Conservation (phyloP, 2,888 invertebrate genomes). For the Callimorpha dominula region DNA sequence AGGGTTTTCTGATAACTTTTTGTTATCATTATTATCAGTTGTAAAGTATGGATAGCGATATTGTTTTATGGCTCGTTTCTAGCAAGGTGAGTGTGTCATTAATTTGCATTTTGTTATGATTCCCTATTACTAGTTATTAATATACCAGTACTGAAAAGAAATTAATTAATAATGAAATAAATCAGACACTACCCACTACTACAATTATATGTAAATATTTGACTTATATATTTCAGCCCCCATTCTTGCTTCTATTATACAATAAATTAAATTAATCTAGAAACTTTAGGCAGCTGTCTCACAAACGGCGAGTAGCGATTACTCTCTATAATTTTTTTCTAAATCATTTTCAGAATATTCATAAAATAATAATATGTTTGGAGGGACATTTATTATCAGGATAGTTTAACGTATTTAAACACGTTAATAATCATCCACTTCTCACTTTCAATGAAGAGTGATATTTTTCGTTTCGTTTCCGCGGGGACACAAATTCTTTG, state of each 20-base stretch:
- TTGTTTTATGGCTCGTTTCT: constrained; percentile 22
- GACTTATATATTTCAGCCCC: constrained; percentile 1
- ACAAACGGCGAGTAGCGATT: neutral
- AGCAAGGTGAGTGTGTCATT: neutral
- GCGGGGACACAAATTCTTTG: no score
- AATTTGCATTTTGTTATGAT: constrained; percentile 1
- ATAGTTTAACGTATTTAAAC: no score
- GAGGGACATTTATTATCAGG: no score
- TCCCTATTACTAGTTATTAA: no score
- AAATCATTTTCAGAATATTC: no score
- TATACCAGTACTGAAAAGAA: neutral
- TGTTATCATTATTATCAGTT: constrained; percentile 30
- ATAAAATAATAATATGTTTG: no score
- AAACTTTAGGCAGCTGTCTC: constrained; percentile 3
- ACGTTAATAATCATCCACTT: no score
- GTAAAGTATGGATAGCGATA: constrained; percentile 38
- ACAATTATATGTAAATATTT: neutral
- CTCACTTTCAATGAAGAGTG: no score
- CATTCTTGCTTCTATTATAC: constrained; percentile 40
- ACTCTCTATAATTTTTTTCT: no score
- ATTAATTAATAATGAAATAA: neutral
- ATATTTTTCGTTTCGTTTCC: no score
- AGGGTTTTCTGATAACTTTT: constrained; percentile 24
- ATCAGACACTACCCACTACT: constrained; percentile 2
- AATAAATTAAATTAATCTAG: constrained; percentile 33